phyloP scores from a whole-genome alignment of 2,888 invertebrate genomes.

The Sisyra nigra region DNA sequence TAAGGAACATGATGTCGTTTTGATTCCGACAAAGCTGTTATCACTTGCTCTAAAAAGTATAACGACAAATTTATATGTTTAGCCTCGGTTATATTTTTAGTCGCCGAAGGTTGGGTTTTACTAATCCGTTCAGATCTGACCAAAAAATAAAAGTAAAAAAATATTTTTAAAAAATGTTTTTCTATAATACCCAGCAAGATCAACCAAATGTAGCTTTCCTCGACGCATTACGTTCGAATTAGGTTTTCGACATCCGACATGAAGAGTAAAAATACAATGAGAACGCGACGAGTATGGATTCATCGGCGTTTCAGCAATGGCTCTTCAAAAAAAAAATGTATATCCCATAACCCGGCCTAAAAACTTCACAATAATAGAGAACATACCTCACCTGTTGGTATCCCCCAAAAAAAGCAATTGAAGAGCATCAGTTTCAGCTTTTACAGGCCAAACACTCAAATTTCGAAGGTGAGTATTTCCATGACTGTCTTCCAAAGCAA shows the following conservation, averaged over 20 bases:
- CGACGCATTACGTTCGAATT: constrained; percentile 22
- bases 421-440: constrained; percentile 32
- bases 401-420: constrained; percentile 31
- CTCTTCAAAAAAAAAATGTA: constrained; percentile 20
- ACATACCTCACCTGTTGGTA: constrained; percentile 27
- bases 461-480: constrained; percentile 31
- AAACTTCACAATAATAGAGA: not conserved
- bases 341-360: constrained; percentile 3
- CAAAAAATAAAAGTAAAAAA: not conserved
- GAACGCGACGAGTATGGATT: constrained; percentile 36
- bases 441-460: constrained; percentile 28
- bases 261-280: constrained; percentile 37
- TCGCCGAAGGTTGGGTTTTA: constrained; percentile 30
- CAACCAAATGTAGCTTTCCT: constrained; percentile 35
- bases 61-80: constrained; percentile 36
- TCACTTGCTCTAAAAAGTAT: constrained; percentile 36
- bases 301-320: constrained; percentile 34
- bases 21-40: constrained; percentile 24
- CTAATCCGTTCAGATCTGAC: constrained; percentile 32
- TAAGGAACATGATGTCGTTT: constrained; percentile 27
- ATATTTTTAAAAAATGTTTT: not conserved
- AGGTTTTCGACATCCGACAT: constrained; percentile 24
- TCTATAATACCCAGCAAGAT: constrained; percentile 31
- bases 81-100: constrained; percentile 28
- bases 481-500: constrained; percentile 29